Percentiles rank a stretch among this genome's conserved stretches.
phyloP scores from a whole-genome alignment of 2,888 invertebrate genomes.

The Acronicta psi region DNA sequence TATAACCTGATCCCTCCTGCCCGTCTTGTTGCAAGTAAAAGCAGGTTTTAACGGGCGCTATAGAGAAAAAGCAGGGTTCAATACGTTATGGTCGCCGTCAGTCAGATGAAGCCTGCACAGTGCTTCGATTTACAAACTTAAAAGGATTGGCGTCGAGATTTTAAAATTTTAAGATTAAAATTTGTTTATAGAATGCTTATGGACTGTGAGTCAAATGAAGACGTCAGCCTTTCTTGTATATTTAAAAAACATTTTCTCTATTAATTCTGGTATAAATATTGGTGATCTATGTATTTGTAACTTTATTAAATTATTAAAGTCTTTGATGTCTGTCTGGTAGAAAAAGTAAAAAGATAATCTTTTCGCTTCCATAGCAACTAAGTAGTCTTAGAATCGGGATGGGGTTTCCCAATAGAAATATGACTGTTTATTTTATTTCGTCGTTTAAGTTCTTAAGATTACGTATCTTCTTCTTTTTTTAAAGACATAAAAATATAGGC shows the following conservation, averaged over 20 bases:
- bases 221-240: not conserved
- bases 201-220: slow-evolving; percentile 23
- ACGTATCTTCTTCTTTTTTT: too few species aligned
- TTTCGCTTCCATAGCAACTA: not conserved
- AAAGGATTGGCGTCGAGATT: slow-evolving; percentile 76
- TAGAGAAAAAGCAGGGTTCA: slow-evolving; percentile 49
- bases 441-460: too few species aligned
- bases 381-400: too few species aligned
- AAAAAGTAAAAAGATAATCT: not conserved
- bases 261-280: too few species aligned
- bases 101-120: slow-evolving; percentile 75
- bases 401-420: too few species aligned
- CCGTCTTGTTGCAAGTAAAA: slow-evolving; percentile 50
- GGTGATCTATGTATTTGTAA: too few species aligned
- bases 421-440: too few species aligned
- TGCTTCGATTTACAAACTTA: slow-evolving; percentile 76
- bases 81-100: slow-evolving; percentile 64
- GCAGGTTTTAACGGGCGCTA: slow-evolving; percentile 57
- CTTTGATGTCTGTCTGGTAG: too few species aligned
- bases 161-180: slow-evolving; percentile 63
- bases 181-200: slow-evolving; percentile 43
- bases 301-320: too few species aligned
- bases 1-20: slow-evolving; percentile 57
- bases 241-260: not conserved
- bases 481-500: too few species aligned